Evolutionary conservation across 2,888 invertebrate species (phyloP).

Genomic region (Drosophila greeni): DNA sequence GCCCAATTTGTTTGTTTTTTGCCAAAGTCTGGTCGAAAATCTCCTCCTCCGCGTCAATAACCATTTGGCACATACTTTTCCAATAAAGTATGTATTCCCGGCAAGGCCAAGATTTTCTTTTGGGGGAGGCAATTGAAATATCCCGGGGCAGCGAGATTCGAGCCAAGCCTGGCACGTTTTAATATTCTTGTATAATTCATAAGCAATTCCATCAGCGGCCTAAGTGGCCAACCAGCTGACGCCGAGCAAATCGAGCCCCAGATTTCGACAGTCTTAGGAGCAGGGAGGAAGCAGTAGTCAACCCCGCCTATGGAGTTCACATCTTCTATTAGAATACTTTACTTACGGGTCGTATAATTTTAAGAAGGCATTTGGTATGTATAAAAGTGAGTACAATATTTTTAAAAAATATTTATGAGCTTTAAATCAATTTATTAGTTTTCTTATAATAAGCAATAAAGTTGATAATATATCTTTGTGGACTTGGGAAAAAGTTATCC

Average conservation of each 20-base stretch:
- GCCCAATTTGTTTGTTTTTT: constrained; percentile 69
- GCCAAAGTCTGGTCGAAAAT: constrained; percentile 9
- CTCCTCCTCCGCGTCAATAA: constrained; percentile 53
- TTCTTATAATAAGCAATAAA: not conserved
- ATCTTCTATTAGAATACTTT: constrained; percentile 11
- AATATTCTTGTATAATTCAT: constrained; percentile 78
- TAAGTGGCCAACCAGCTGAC: constrained; percentile 79
- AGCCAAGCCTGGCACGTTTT: constrained; percentile 59
- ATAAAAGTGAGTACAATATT: rapidly evolving
- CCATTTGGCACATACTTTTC: constrained; percentile 74
- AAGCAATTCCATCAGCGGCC: constrained; percentile 78
- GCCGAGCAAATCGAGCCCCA: constrained; percentile 57
- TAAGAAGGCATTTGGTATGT: no score
- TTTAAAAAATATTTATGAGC: not conserved
- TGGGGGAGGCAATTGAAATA: constrained; percentile 62
- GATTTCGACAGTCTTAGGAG: constrained; percentile 17
- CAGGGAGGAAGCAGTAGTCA: constrained; percentile 5
- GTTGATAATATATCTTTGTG: not conserved
- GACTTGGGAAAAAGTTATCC: not conserved
- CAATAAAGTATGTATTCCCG: constrained; percentile 69
- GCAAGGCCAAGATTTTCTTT: constrained; percentile 23
- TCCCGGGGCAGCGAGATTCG: constrained; percentile 28
- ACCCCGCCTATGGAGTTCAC: constrained; percentile 13
- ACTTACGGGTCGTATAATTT: not conserved
- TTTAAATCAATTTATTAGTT: not conserved